Evolutionary conservation across 2,888 invertebrate genomes (phyloP).

Genomic region (Punctoribates punctum): DNA sequence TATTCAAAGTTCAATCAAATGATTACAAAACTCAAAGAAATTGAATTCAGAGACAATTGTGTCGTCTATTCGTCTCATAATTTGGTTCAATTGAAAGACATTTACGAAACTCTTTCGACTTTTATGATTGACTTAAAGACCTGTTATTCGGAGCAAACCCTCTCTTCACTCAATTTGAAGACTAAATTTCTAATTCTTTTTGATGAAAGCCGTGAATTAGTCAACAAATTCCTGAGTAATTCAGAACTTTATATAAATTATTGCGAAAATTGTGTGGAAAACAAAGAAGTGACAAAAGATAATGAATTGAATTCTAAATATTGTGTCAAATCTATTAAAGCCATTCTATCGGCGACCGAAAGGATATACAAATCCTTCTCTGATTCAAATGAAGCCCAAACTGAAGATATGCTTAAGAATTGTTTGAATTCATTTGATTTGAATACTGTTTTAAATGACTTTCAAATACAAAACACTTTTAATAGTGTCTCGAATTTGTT

Average conservation of each 20-base stretch:
- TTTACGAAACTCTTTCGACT: neutral
- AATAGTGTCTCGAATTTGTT: slow-evolving; percentile 12
- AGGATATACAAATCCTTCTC: slow-evolving; percentile 2
- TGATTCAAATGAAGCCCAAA: neutral
- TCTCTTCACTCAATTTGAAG: neutral
- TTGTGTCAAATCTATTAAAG: neutral
- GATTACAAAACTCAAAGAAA: neutral
- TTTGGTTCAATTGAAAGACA: neutral
- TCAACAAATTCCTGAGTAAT: neutral
- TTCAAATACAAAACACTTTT: neutral
- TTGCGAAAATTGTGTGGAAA: neutral
- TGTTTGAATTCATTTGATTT: neutral
- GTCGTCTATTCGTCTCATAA: neutral
- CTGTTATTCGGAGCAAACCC: neutral
- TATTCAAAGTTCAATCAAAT: neutral
- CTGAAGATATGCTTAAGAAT: neutral
- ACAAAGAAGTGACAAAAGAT: neutral
- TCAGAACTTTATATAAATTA: neutral
- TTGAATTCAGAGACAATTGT: neutral
- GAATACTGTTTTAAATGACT: slow-evolving; percentile 14
- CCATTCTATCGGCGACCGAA: slow-evolving; percentile 1
- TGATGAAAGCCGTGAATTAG: neutral
- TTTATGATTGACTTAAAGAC: neutral
- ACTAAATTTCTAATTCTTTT: neutral
- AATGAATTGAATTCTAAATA: neutral